Base-by-base conservation (phyloP, 2,797 vertebrate species). In the Microhierax caerulescens region DNA sequence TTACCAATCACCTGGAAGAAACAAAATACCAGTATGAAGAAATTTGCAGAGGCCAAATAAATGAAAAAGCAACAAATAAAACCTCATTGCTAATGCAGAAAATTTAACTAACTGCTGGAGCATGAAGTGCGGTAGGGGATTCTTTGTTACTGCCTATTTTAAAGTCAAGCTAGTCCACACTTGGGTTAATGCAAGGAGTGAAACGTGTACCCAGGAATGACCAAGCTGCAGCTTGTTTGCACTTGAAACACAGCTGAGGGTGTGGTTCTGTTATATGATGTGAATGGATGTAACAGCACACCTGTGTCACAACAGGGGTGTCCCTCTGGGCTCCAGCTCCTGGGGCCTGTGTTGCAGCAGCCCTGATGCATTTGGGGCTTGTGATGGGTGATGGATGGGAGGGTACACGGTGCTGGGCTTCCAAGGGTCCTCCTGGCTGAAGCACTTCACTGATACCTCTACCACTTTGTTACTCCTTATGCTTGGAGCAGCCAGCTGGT, bases 151-250 rank as follows among this genome's bases (percentile, higher is more conserved):
- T 4, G 0, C 51, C 57, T 70, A 0, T 43, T 88, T 79, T 56
- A 21, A 67, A 77, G 45, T 74, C 48, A 68, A 23, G 51, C 25
- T 60, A 22, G 36, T 54, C 72, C 2, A 4, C 11, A 1, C 60
- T 59, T 39, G 43, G 56, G 43, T 59, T 88, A 63, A 30, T 30
- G 45, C 27, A 34, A 6, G 4, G 61, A 32, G 22, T 48, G 83
- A 78, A 75, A 83, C 0, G 1, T 18, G 22, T 88, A 3, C 22
- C 0, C 4, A 68, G 39, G 57, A 69, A 57, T 64, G 48, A 63
- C 90, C 61, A 25, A 93, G 73, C 80, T 34, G 57, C 61, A 63
- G 69, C 73, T 92, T 95, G 92, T 92, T 95, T 92, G 92, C 80
- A 18, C 76, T 92, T 88, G 94, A 93, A 90, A 64, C 0, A 6